Evolutionary conservation across 2,797 vertebrate genomes (phyloP).

Genomic region (Cirrhinus mrigala): DNA sequence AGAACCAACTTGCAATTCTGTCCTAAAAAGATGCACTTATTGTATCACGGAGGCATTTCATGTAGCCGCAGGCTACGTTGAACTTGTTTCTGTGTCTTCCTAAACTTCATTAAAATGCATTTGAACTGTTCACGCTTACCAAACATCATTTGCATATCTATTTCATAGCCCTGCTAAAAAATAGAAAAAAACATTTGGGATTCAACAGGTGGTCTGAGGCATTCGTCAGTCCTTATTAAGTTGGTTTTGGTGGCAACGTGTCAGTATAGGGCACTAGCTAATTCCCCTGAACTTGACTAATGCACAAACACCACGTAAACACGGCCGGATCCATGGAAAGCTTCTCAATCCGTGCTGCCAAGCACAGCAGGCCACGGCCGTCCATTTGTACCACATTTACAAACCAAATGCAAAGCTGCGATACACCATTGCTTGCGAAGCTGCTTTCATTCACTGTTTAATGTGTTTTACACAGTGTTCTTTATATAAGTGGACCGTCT

Average conservation of each 20-base stretch:
- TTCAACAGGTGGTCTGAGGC: conserved; percentile 5
- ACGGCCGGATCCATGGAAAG: background rate
- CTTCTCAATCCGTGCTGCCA: background rate
- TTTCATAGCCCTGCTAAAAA: conserved; percentile 73
- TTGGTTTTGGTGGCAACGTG: background rate
- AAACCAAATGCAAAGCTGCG: conserved; percentile 6
- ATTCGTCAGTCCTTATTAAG: background rate
- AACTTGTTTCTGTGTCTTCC: conserved; percentile 47
- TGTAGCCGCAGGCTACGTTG: background rate
- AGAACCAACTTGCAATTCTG: background rate
- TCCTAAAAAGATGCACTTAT: background rate
- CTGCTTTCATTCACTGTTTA: background rate
- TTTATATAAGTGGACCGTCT: background rate
- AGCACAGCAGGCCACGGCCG: background rate
- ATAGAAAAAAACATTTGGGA: background rate
- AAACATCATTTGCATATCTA: conserved; percentile 78
- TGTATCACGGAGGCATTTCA: background rate
- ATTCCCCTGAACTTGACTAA: conserved; percentile 10
- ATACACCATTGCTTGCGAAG: background rate
- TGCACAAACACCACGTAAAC: background rate
- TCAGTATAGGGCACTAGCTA: background rate
- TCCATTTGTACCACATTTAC: background rate
- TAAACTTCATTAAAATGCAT: conserved; percentile 67
- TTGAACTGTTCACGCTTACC: conserved; percentile 72
- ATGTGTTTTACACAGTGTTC: background rate